Evolutionary conservation across 2,113 vertebrate genomes (phyloP).

Genomic region (Mus musculus): GRCm39 chr8:120933001-120933500

Average conservation of each 20-base stretch:
- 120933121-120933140: not conserved
- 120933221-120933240: not conserved
- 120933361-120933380: too few species aligned
- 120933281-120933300: not conserved
- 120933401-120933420: too few species aligned
- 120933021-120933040: not conserved
- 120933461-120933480: not conserved
- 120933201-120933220: not conserved
- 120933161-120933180: not conserved
- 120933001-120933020: not conserved
- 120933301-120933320: too few species aligned
- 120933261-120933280: not conserved
- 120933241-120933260: not conserved
- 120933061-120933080: not conserved
- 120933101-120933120: too few species aligned
- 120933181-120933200: not conserved
- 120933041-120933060: not conserved
- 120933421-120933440: too few species aligned
- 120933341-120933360: too few species aligned
- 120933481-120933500: not conserved
- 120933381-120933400: too few species aligned
- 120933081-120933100: rapidly evolving
- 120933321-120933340: too few species aligned
- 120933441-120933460: too few species aligned
- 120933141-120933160: not conserved